A percentile compares a stretch with the other conserved stretches of the same genome.
Evolutionary conservation across 2,797 vertebrate genomes (phyloP).

Genomic region (Iguana delicatissima): DNA sequence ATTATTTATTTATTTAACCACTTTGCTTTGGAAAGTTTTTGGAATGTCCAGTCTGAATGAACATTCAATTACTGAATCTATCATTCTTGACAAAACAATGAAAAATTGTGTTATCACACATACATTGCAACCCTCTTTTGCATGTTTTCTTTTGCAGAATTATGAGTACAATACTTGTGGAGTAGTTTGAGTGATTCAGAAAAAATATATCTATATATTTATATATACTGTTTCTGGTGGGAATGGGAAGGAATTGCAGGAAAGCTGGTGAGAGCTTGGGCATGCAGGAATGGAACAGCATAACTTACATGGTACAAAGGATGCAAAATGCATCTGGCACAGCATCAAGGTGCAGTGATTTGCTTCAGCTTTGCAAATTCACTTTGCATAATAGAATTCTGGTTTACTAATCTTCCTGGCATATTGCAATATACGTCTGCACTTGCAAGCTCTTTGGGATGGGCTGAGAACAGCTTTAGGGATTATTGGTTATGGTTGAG

Average conservation of each 20-base stretch:
- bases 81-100: neutral
- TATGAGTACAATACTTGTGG: neutral
- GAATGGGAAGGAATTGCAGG: neutral
- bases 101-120: neutral
- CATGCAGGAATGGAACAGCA: neutral
- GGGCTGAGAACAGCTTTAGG: conserved; percentile 37
- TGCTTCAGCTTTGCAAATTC: conserved; percentile 58
- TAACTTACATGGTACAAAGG: neutral
- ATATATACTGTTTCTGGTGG: neutral
- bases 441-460: conserved; percentile 30
- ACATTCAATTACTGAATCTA: neutral
- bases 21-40: too few relatives aligned
- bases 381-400: conserved; percentile 64
- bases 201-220: neutral
- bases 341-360: conserved; percentile 6
- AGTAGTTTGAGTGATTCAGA: neutral
- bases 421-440: conserved; percentile 66
- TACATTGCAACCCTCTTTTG: neutral
- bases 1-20: neutral
- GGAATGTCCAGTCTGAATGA: neutral
- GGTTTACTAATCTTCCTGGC: conserved; percentile 63
- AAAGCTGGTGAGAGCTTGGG: neutral
- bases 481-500: conserved; percentile 36
- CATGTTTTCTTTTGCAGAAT: neutral
- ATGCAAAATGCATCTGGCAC: neutral